Base-by-base conservation (phyloP, 1,140 invertebrate genomes). In the Vanessa tameamea region DNA sequence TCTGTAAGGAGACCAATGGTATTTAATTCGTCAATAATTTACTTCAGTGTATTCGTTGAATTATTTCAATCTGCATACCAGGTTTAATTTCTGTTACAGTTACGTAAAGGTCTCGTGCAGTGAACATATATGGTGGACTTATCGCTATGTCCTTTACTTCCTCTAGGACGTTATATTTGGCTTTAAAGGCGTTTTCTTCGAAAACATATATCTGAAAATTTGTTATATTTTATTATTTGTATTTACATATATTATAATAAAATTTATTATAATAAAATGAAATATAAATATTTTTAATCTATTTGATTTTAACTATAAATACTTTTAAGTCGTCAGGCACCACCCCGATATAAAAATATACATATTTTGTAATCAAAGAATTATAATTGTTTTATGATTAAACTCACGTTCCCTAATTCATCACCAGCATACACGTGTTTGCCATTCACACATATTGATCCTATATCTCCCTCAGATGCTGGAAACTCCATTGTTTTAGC, bases 71-170 rank as follows among this genome's bases (percentile, higher is more conserved):
- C n/a, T 57, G n/a, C 75, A 63, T 75, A 81, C 77, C 75, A 66
- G 90, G 89, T 73, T 88, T 90, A 70, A 92, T 89, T 84, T 92
- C 91, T 16, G 91, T 91, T 6, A 87, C 85, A 4, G 89, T 91
- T 50, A 91, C 89, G 69, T 92, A 86, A 11, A 92, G 81, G 73
- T 92, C 91, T 48, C 91, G 77, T 13, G 85, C 90, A 48, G 89
- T 92, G 75, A 91, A 92, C 79, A 92, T 78, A 68, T 77, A 90
- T 12, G 89, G 89, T 31, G 79, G 73, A 65, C 76, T 78, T 47
- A 89, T 76, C 57, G 74, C 78, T 4, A 92, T 70, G 57, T 85
- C 84, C 77, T 92, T 92, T 20, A 92, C 88, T 82, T 92, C 91
- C 77, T 92, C 90, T 63, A 92, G 72, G 15, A 92, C 83, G 66